These are phyloP conservation scores for Archocentrus centrarchus DNA, from an alignment of 2,113 vertebrate species.

Conservation along the genomic window DNA sequence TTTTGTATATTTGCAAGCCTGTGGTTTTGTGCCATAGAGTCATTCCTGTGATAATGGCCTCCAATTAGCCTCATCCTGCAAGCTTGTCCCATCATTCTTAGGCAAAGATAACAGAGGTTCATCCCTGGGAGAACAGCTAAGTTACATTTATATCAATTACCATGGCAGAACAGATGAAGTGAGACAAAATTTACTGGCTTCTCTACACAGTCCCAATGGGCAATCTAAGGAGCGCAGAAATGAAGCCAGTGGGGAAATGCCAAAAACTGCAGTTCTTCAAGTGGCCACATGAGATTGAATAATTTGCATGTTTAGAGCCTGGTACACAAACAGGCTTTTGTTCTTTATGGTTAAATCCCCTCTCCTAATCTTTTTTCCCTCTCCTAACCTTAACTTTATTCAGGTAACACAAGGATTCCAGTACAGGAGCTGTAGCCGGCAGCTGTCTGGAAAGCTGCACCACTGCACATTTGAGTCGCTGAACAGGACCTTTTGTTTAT, in stretches of 20 bases:
- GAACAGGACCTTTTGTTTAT: background rate
- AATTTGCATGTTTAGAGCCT: background rate
- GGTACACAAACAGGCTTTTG: background rate
- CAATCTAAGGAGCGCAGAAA: background rate
- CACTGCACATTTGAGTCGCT: background rate
- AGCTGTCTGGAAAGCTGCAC: background rate
- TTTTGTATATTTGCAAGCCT: slow-evolving; percentile 5
- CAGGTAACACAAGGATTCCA: background rate
- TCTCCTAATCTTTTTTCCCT: too few species aligned
- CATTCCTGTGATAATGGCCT: slow-evolving; percentile 52
- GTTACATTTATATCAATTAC: slow-evolving; percentile 38
- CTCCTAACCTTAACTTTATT: background rate
- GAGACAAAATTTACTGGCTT: slow-evolving; percentile 5
- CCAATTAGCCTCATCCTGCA: slow-evolving; percentile 50
- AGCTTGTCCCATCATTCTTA: slow-evolving; percentile 17
- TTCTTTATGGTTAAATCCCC: background rate
- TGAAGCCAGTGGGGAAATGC: background rate
- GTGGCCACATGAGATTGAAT: background rate
- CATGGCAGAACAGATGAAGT: background rate
- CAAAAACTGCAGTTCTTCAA: background rate
- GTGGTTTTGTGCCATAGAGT: slow-evolving; percentile 22
- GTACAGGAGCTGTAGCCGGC: background rate
- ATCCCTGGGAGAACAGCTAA: slow-evolving; percentile 16
- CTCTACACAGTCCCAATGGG: background rate
- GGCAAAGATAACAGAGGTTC: slow-evolving; percentile 24